Percentiles rank a stretch among this genome's conserved stretches.
Evolutionary conservation across 2,113 vertebrate genomes (phyloP).

Genomic region (Tragelaphus scriptus): DNA sequence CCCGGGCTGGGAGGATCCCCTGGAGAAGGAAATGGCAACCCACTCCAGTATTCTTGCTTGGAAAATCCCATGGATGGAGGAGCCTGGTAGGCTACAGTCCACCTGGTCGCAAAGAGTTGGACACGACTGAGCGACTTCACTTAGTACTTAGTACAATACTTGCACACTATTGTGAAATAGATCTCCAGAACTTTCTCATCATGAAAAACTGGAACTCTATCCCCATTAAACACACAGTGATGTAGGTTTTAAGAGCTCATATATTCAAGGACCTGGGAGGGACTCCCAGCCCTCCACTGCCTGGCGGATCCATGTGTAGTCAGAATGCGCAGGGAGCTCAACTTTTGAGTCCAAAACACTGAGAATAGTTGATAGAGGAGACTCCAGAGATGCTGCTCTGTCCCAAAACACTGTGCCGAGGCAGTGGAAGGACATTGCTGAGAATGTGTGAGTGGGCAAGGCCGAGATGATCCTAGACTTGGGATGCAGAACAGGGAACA

Average conservation of each 20-base stretch:
- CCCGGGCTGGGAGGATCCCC: no score
- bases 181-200: neutral
- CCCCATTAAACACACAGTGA: neutral
- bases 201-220: neutral
- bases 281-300: neutral
- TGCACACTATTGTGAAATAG: neutral
- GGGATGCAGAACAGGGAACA: neutral
- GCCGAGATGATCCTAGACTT: neutral
- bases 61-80: no score
- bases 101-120: no score
- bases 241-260: neutral
- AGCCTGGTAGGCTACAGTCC: no score
- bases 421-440: neutral
- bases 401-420: neutral
- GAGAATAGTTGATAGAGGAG: neutral
- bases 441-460: neutral
- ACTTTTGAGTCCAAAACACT: neutral
- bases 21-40: no score
- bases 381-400: neutral
- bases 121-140: no score
- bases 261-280: neutral
- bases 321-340: neutral
- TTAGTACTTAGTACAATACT: neutral
- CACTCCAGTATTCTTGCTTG: no score
- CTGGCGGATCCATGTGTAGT: accelerated